Conservation (phyloP, 2,113 vertebrate species). For the Corynorhinus townsendii region DNA sequence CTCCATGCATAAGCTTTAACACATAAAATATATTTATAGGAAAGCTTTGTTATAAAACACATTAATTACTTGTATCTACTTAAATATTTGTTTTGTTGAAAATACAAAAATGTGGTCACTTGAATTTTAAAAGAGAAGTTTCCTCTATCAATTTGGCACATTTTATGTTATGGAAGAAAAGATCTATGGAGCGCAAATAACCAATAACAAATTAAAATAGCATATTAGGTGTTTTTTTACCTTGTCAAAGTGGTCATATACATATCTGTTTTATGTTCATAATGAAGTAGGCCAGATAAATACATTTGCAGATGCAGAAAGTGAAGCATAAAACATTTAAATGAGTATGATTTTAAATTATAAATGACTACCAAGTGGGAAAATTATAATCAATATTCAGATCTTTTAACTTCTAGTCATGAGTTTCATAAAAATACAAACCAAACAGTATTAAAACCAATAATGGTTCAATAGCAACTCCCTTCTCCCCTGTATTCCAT, state of each 20-base stretch:
- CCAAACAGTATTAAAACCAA: neutral
- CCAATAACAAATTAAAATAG: neutral
- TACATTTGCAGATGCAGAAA: conserved; percentile 2
- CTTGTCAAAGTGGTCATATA: conserved; percentile 6
- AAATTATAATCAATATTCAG: neutral
- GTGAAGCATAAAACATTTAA: neutral
- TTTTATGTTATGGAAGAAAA: neutral
- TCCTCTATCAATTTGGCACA: neutral
- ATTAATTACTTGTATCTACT: neutral
- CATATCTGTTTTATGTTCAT: neutral
- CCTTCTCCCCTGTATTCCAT: neutral
- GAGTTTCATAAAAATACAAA: neutral
- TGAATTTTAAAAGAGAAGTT: neutral
- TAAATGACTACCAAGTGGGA: neutral
- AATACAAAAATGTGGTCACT: neutral
- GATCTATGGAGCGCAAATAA: neutral
- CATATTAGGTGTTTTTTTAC: neutral
- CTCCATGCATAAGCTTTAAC: neutral
- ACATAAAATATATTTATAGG: neutral
- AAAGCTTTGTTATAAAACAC: neutral
- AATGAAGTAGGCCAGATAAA: neutral
- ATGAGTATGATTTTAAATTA: neutral
- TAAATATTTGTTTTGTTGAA: neutral
- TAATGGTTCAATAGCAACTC: neutral
- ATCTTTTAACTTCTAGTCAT: neutral